Percentiles rank a stretch among this genome's conserved stretches.
Evolutionary conservation across 2,113 vertebrate species (phyloP).

Genomic region (Nesogale talazaci): DNA sequence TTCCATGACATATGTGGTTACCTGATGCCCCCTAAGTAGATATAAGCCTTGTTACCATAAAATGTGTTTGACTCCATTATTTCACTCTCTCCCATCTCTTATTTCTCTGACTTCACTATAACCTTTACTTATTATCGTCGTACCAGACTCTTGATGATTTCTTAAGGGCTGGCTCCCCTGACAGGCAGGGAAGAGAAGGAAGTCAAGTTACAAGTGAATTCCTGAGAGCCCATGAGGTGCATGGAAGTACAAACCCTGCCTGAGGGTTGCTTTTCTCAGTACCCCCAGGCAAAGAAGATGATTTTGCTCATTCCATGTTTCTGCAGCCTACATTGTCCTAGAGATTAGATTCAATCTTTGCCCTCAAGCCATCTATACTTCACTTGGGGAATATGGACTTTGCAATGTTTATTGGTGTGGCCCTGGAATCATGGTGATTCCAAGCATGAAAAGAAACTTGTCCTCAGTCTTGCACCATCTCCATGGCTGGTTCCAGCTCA

Average conservation of each 20-base stretch:
- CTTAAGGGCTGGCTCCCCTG: too few species aligned
- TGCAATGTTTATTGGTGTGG: background rate
- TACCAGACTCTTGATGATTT: too few species aligned
- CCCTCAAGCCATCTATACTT: background rate
- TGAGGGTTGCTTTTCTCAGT: background rate
- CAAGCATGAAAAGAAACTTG: background rate
- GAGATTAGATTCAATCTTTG: background rate
- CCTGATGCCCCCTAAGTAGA: too few species aligned
- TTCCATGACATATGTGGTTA: too few species aligned
- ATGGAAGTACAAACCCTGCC: background rate
- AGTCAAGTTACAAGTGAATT: background rate
- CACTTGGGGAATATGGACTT: background rate
- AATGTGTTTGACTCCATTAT: too few species aligned
- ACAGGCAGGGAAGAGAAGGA: background rate
- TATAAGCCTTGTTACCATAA: too few species aligned
- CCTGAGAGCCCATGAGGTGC: background rate
- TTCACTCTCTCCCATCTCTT: too few species aligned
- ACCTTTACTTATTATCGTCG: too few species aligned
- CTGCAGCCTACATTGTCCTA: accelerated
- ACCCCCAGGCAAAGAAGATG: background rate
- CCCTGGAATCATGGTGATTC: background rate
- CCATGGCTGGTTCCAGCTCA: background rate
- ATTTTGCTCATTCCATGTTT: background rate
- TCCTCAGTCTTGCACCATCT: background rate
- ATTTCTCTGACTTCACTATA: too few species aligned